Conservation (phyloP, 2,888 invertebrate genomes). For the Nezara viridula region DNA sequence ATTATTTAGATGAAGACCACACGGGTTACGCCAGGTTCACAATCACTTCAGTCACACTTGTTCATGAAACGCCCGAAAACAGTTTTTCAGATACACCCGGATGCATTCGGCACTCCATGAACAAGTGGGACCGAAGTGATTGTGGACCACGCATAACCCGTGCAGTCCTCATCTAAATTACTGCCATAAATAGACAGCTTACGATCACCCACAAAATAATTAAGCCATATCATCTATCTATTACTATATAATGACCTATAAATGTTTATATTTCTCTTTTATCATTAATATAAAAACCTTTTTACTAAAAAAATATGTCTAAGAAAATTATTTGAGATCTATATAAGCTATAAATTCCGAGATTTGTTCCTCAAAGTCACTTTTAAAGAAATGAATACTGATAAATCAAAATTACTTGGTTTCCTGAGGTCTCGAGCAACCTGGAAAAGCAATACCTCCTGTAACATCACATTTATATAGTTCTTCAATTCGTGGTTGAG, state of each 20-base stretch:
- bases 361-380: neutral
- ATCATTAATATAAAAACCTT: neutral
- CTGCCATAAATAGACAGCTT: neutral
- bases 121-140: too few species aligned
- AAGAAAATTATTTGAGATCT: constrained; percentile 25
- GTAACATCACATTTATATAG: constrained; percentile 67
- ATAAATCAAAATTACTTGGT: constrained; percentile 61
- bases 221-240: neutral
- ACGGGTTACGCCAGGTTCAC: too few species aligned
- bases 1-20: too few species aligned
- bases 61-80: too few species aligned
- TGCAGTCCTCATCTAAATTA: too few species aligned
- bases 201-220: neutral
- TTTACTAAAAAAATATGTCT: constrained; percentile 32
- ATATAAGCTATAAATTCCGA: constrained; percentile 8
- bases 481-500: constrained; percentile 65
- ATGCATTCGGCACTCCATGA: too few species aligned
- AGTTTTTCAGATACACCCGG: too few species aligned
- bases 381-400: neutral
- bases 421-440: constrained; percentile 67
- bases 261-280: neutral
- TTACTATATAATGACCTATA: neutral
- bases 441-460: constrained; percentile 67
- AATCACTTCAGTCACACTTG: too few species aligned
- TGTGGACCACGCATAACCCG: too few species aligned